Conservation (phyloP, 2,797 vertebrate species). For the Sebastes steindachneri region DNA sequence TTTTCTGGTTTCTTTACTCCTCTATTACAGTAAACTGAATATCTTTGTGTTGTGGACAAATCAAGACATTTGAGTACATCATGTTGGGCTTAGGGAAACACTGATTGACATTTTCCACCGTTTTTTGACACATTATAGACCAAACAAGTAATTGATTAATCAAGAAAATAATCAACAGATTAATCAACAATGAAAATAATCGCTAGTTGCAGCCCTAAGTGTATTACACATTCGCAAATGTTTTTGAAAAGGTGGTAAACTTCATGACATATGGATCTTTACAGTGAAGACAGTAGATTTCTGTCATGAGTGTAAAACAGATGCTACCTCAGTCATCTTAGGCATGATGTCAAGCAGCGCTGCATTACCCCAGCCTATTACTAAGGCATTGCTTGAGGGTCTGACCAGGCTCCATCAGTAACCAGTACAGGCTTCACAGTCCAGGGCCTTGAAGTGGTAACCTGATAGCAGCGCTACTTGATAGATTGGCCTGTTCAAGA, state of each 20-base stretch:
- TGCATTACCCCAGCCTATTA: slow-evolving; percentile 1
- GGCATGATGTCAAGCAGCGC: slow-evolving; percentile 54
- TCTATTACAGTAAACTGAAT: too few species aligned
- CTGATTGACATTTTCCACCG: too few species aligned
- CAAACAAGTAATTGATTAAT: too few species aligned
- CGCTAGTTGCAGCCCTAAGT: neutral
- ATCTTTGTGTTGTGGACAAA: too few species aligned
- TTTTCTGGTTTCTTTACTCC: too few species aligned
- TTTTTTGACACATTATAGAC: too few species aligned
- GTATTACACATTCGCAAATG: neutral
- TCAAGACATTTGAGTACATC: too few species aligned
- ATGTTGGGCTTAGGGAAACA: too few species aligned
- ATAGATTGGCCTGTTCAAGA: slow-evolving; percentile 38
- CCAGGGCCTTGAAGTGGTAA: slow-evolving; percentile 15
- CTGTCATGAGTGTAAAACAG: slow-evolving; percentile 27
- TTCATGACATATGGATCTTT: neutral
- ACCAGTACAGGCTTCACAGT: neutral
- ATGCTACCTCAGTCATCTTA: slow-evolving; percentile 51
- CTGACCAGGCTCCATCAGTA: neutral
- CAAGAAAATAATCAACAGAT: too few species aligned
- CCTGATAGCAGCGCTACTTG: slow-evolving; percentile 57
- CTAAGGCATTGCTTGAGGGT: neutral
- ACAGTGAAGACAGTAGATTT: neutral
- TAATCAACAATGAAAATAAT: too few species aligned
- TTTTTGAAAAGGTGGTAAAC: neutral